Evolutionary conservation across 2,797 vertebrate genomes (phyloP).

Genomic region (Helicolenus hilgendorfi): DNA sequence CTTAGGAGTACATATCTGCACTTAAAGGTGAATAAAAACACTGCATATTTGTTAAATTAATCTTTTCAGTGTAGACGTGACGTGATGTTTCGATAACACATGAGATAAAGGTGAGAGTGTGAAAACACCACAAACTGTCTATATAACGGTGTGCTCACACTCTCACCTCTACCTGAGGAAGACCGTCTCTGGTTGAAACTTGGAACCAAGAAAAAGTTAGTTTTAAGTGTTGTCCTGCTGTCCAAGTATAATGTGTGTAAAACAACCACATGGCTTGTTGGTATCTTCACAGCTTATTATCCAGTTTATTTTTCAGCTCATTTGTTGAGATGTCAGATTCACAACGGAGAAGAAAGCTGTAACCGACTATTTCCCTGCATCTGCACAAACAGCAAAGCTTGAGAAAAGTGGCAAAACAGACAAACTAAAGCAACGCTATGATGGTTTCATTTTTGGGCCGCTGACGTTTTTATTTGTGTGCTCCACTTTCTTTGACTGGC

Average conservation of each 20-base stretch:
- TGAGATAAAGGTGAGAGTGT: neutral
- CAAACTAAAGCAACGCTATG: neutral
- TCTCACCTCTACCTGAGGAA: neutral
- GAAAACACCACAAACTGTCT: neutral
- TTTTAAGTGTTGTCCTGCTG: neutral
- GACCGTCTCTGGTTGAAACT: neutral
- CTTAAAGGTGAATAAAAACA: neutral
- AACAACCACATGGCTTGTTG: neutral
- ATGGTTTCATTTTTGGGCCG: constrained; percentile 9
- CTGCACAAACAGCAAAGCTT: neutral
- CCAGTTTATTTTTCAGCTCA: neutral
- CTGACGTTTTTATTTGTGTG: constrained; percentile 33
- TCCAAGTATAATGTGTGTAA: neutral
- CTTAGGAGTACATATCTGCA: neutral
- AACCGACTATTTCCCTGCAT: neutral
- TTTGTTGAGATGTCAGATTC: neutral
- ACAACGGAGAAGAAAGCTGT: neutral
- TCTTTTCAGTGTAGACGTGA: neutral
- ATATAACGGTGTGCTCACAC: neutral
- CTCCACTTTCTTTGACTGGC: constrained; percentile 30
- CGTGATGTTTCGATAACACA: neutral
- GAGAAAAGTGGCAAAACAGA: constrained; percentile 3
- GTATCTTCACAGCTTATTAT: neutral
- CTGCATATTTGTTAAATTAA: neutral
- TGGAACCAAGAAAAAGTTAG: neutral